Evolutionary conservation across 2,888 invertebrate genomes (phyloP), one percentile per base, ranked within the genome.

Genomic region (Dicyrtomina minuta): DNA sequence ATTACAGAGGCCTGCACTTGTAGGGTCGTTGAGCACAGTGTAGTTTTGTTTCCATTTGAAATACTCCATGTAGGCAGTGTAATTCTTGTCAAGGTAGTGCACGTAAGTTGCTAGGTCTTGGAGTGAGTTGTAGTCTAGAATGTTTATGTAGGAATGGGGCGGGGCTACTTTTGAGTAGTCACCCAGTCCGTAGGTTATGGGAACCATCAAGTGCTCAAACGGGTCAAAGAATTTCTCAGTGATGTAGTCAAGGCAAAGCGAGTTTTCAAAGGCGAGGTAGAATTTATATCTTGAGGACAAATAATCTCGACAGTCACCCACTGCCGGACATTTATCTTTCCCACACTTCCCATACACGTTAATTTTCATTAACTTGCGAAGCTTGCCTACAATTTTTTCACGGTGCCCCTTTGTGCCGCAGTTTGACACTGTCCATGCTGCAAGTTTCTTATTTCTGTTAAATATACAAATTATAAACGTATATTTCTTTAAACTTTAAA

Each of bases 91-190:
- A 53, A 80, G 72, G 44, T 70, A 73, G 6, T 70, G 58, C 24
- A 81, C 68, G 58, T 80, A 78, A 2, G 73, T 60, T 6, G 80
- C 79, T 15, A 81, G 76, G 10, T 75, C 74, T 68, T 77, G 67
- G 0, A 80, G 74, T 5, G 76, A 72, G 2, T 71, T 39, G 67
- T 80, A 81, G 43, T 79, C 78, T 8, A 76, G 71, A 0, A 79
- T 80, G 69, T 81, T 76, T 56, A 82, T 81, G 72, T 76, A 81
- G 4, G 81, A 80, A 26, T 75, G 74, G 15, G 74, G 74, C 0
- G 82, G 82, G 1, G 79, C 76, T 10, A 79, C 62, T 22, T 49
- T 15, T 1, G 73, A 72, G 68, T 81, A 81, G 68, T 81, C 74
- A 0, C 75, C 79, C 6, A 77, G 72, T 0, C 81, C 81, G 55